Percentiles rank a stretch among this genome's conserved stretches.
These are phyloP conservation scores for Vandiemenella viatica DNA, from an alignment of 2,888 invertebrate species.

Conservation along the genomic window DNA sequence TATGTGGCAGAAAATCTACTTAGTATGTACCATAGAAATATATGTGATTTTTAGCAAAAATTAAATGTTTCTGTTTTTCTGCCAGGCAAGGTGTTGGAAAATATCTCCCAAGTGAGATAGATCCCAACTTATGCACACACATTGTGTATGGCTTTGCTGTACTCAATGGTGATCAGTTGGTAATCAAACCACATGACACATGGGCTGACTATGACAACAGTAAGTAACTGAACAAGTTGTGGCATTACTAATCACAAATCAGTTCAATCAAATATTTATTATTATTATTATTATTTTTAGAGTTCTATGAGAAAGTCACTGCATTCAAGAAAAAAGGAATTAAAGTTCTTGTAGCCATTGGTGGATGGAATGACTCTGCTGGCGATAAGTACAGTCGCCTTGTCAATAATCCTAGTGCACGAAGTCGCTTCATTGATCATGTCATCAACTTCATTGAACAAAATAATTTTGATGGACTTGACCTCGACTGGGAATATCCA, in stretches of 20 bases:
- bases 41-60: too few species aligned
- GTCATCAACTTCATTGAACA: conserved; percentile 62
- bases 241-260: not conserved
- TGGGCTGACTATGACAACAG: conserved; percentile 85
- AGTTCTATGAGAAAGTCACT: conserved; percentile 75
- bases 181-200: conserved; percentile 71
- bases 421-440: conserved; percentile 57
- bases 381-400: conserved; percentile 77
- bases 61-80: too few species aligned
- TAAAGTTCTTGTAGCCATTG: conserved; percentile 74
- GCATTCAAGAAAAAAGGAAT: conserved; percentile 54
- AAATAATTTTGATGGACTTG: conserved; percentile 76
- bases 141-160: conserved; percentile 87
- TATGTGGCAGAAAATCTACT: too few species aligned
- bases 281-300: conserved; percentile 26
- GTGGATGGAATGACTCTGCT: conserved; percentile 90
- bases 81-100: conserved; percentile 60
- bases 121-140: conserved; percentile 75
- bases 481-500: conserved; percentile 90
- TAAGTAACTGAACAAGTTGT: conserved; percentile 28
- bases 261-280: not conserved
- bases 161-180: conserved; percentile 53
- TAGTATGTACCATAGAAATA: too few species aligned
- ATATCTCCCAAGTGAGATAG: conserved; percentile 67
- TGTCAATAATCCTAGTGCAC: conserved; percentile 54